A percentile compares a stretch with the other conserved stretches of the same genome.
Evolutionary conservation across 1,140 invertebrate genomes (phyloP).

Genomic region (Temnothorax curvispinosus): DNA sequence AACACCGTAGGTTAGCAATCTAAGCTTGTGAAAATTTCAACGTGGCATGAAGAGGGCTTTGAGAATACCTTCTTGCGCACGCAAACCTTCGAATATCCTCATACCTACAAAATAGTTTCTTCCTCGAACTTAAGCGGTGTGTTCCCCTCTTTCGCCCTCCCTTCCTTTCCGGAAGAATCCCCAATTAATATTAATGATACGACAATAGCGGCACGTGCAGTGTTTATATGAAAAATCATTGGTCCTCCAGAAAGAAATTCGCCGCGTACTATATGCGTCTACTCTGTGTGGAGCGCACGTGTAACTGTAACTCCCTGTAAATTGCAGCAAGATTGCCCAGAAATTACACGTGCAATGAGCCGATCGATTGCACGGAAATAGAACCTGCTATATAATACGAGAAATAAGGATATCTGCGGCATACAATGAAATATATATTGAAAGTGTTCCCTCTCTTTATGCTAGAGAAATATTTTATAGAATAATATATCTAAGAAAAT

Average conservation of each 20-base stretch:
- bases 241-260: not conserved
- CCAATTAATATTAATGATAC: not conserved
- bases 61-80: constrained; percentile 1
- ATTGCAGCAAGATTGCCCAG: constrained; percentile 26
- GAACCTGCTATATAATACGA: constrained; percentile 9
- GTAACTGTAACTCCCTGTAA: constrained; percentile 22
- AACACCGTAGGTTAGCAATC: constrained; percentile 44
- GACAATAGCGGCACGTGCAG: not conserved
- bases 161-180: not conserved
- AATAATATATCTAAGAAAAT: too few species aligned
- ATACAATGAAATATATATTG: not conserved
- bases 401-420: not conserved
- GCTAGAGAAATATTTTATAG: too few species aligned
- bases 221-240: not conserved
- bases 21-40: constrained; percentile 55
- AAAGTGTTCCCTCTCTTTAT: not conserved
- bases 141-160: too few species aligned
- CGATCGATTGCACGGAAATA: constrained; percentile 45
- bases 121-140: not conserved
- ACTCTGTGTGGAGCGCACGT: not conserved
- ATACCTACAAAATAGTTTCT: not conserved
- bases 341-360: constrained; percentile 34
- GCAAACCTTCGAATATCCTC: not conserved
- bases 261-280: not conserved
- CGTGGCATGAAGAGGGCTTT: constrained; percentile 22